Base-by-base conservation (phyloP, 1,140 invertebrate genomes). In the Phymastichus coffea region DNA sequence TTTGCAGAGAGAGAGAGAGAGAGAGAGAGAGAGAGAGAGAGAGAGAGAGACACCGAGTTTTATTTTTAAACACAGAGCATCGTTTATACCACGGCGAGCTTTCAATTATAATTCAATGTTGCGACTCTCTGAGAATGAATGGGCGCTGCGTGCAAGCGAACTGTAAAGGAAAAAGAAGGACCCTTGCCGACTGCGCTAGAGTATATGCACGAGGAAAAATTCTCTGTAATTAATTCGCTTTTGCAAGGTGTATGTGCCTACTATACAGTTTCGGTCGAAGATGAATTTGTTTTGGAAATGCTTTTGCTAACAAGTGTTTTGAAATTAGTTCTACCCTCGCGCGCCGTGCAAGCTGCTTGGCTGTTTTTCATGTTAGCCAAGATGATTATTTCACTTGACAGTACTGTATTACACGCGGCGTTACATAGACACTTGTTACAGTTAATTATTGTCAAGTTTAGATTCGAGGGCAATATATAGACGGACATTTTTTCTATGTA, bases 61-160 rank as follows among this genome's bases (percentile, higher is more conserved):
- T 58, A 51, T 58, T 58, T 58, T 58, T 51, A 49, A 58, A 51
- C 56, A 58, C n/a, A n/a, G 44, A 51, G 47, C 20, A 51, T 43
- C 20, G 30, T 14, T 23, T 19, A 8, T n/a, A n/a, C n/a, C 1
- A 40, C 47, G 17, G 9, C 25, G 40, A n/a, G 22, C 17, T 51
- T 51, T 58, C 47, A 51, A 58, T 58, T 51, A 58, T 58, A 43
- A 58, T 58, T 58, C 46, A 57, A 51, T 51, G 56, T 51, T 58
- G n/a, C n/a, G 25, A 6, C 35, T n/a, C n/a, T n/a, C n/a, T n/a
- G 33, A 33, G 1, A 14, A 52, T 10, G 7, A 40, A 35, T 22
- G 20, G 20, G 19, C 23, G 23, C 44, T 9, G 17, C 14, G 14
- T 14, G 3, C 4, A 37, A n/a, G 17, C 33, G 15, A 20, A 4